phyloP scores from a whole-genome alignment of 2,888 invertebrate genomes.

The Plagodis pulveraria region DNA sequence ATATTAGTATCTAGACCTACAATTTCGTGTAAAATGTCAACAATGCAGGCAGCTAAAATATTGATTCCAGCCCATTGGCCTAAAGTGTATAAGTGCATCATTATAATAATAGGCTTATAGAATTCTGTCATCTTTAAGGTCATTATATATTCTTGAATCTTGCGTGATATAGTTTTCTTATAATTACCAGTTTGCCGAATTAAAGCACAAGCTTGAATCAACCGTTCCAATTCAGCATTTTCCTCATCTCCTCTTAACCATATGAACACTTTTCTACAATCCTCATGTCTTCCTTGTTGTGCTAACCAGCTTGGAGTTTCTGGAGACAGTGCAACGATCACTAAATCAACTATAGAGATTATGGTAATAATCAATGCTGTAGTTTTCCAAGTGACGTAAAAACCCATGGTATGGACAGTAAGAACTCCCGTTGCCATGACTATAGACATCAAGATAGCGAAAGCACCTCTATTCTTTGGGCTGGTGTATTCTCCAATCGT shows the following conservation, averaged over 20 bases:
- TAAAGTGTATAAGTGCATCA: slow-evolving; percentile 84
- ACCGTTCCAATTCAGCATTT: slow-evolving; percentile 65
- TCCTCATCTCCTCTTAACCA: slow-evolving; percentile 83
- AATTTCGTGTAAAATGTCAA: slow-evolving; percentile 80
- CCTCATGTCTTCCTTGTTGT: slow-evolving; percentile 75
- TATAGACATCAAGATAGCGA: slow-evolving; percentile 84
- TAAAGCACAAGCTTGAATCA: slow-evolving; percentile 57
- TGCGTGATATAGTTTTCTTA: slow-evolving; percentile 61
- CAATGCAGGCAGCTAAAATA: slow-evolving; percentile 87
- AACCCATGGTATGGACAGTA: slow-evolving; percentile 86
- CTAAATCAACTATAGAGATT: slow-evolving; percentile 73
- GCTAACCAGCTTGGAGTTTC: slow-evolving; percentile 88
- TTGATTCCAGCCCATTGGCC: slow-evolving; percentile 88
- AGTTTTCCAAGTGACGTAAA: slow-evolving; percentile 81
- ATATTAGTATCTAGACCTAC: slow-evolving; percentile 83
- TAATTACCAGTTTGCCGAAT: slow-evolving; percentile 36
- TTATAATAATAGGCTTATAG: slow-evolving; percentile 81
- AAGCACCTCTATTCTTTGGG: slow-evolving; percentile 85
- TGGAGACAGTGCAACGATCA: slow-evolving; percentile 68
- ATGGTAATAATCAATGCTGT: slow-evolving; percentile 77
- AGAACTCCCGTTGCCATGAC: slow-evolving; percentile 86
- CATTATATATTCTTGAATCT: slow-evolving; percentile 26
- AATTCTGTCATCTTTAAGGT: slow-evolving; percentile 73
- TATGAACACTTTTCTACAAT: slow-evolving; percentile 82
- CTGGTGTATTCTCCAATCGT: slow-evolving; percentile 85